Percentiles rank a stretch among this genome's conserved stretches.
These are phyloP conservation scores for Illadopsis cleaveri DNA, from an alignment of 2,113 vertebrate species.

Conservation along the genomic window DNA sequence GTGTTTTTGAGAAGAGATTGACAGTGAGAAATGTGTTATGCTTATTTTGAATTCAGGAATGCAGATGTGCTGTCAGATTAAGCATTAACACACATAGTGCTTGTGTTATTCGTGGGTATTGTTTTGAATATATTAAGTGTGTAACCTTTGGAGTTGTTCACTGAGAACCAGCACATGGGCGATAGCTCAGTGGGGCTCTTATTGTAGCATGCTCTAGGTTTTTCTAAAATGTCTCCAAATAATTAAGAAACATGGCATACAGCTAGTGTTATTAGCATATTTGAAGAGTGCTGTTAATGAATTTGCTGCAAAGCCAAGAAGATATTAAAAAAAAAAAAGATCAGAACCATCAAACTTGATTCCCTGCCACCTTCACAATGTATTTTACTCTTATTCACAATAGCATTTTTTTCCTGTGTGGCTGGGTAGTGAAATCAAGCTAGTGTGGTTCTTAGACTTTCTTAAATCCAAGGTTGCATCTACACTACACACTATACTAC, in stretches of 20 bases:
- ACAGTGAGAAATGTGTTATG: conserved; percentile 37
- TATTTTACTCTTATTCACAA: not conserved
- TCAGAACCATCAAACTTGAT: not conserved
- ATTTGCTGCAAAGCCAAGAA: not conserved
- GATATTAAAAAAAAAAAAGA: not conserved
- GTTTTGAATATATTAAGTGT: conserved; percentile 15
- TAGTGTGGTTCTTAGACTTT: not conserved
- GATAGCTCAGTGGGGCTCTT: not conserved
- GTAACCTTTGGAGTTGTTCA: conserved; percentile 22
- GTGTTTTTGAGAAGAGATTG: conserved; percentile 48
- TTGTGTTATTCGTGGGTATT: conserved; percentile 13
- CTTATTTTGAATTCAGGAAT: conserved; percentile 50
- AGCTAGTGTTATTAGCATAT: not conserved
- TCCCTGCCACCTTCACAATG: not conserved
- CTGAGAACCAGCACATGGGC: not conserved
- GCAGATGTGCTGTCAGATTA: conserved; percentile 61
- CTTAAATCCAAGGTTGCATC: not conserved
- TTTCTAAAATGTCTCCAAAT: not conserved
- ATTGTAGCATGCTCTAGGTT: not conserved
- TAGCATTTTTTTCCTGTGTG: not conserved
- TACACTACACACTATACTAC: not conserved
- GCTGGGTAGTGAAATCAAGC: not conserved
- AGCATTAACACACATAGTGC: conserved; percentile 8
- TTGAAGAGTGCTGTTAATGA: not conserved
- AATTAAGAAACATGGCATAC: not conserved